Conservation (phyloP, 2,888 invertebrate genomes). For the Cancer borealis region DNA sequence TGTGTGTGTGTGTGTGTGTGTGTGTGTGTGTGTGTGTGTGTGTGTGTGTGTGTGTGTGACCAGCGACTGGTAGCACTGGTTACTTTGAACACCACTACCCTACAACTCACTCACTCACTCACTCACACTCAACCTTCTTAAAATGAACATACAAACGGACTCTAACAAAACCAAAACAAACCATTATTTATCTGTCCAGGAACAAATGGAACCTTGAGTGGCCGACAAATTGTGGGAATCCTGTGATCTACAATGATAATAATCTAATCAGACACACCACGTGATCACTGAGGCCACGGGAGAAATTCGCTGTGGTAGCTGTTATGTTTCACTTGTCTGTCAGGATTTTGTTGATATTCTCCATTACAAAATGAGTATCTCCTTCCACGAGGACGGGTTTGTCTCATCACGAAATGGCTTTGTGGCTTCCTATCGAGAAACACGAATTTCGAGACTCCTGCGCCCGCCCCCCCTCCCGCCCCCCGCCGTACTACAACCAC, state of each 20-base stretch:
- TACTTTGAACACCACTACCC: neutral
- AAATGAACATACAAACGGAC: neutral
- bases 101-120: neutral
- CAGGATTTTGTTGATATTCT: constrained; percentile 13
- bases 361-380: neutral
- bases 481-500: neutral
- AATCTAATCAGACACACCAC: neutral
- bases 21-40: neutral
- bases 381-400: neutral
- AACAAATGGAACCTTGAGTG: neutral
- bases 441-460: constrained; percentile 11
- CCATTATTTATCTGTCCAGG: neutral
- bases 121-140: neutral
- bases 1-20: constrained; percentile 28
- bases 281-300: neutral
- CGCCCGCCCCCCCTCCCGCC: neutral
- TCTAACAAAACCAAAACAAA: neutral
- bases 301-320: neutral
- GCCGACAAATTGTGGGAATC: neutral
- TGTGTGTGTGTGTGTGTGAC: constrained; percentile 20
- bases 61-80: no score
- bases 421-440: neutral
- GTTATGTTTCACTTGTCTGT: constrained; percentile 1
- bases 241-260: neutral
- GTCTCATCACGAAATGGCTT: neutral